Evolutionary conservation across 2,113 vertebrate species (phyloP), one percentile per base, ranked within the genome.

Genomic region (Myxocyprinus asiaticus): DNA sequence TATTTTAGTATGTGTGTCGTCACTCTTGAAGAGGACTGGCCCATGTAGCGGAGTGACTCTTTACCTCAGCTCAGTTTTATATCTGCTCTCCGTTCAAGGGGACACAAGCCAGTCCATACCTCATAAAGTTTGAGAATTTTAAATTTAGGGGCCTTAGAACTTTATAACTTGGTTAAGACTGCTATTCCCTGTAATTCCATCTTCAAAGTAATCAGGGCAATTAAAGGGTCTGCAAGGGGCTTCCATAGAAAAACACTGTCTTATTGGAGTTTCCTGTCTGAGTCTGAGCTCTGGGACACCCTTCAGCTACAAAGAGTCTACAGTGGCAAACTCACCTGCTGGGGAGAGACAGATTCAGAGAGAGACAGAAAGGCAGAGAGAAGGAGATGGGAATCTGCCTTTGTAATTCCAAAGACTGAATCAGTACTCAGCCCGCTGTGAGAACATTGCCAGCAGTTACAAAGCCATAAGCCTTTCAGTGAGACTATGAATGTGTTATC

Each of bases 211-310:
- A 79, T 85, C 50, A 56, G 84, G 79, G 81, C 80, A 82, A 59
- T 44, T 78, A 59, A 68, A 67, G 75, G 53, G 48, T 84, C 83
- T 82, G 76, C 76, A 65, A 55, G 69, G 80, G 64, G 81, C 84
- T 89, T 90, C 89, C 86, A 86, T 88, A 80, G 74, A 86, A 89
- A 90, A 91, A 90, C 88, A 90, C 22, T 33, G 81, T 45, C n/a
- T 87, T 91, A 84, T 87, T 90, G 81, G 79, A 75, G 83, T 86
- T 75, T 69, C 82, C 71, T 55, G 75, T 67, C 22, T 72, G 53
- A 4, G 65, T 47, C 33, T 69, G 50, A 76, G 47, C 44, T 44
- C 58, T 17, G 50, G 8, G 51, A 53, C 45, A 61, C 48, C 65
- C 4, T 22, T 15, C 45, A 63, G 67, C 56, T 9, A 77, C 45